These are phyloP conservation scores for Apodemus agrarius DNA, from an alignment of 2,797 vertebrate genomes.

Conservation along the genomic window DNA sequence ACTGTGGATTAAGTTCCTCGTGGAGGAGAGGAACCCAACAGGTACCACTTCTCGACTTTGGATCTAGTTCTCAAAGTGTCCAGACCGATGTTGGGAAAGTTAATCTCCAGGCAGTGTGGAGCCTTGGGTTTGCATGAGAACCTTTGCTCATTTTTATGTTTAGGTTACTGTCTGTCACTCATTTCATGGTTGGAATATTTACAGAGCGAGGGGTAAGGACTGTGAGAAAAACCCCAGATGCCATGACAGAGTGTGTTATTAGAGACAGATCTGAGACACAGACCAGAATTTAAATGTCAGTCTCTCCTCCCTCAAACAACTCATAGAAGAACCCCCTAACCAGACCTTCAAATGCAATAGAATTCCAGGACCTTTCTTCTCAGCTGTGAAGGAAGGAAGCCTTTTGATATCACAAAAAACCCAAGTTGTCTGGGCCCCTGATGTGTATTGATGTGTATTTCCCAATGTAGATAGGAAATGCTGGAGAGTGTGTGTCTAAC, in stretches of 20 bases:
- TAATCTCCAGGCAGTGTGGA: too few species aligned
- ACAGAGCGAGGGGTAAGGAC: neutral
- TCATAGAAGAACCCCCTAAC: neutral
- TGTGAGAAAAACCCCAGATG: neutral
- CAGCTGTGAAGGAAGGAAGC: neutral
- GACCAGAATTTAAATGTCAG: neutral
- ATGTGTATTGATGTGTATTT: neutral
- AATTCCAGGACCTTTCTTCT: neutral
- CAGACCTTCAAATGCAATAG: neutral
- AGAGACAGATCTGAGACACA: neutral
- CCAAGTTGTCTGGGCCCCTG: neutral
- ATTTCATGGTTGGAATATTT: neutral
- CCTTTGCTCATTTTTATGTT: neutral
- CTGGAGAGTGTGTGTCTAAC: neutral
- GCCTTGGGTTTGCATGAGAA: too few species aligned
- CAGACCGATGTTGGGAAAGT: neutral
- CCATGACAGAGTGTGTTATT: neutral
- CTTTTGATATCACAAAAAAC: neutral
- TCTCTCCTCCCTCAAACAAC: neutral
- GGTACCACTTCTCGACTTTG: neutral
- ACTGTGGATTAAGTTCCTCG: neutral
- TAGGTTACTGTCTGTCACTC: neutral
- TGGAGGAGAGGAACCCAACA: too few species aligned
- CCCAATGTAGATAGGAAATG: neutral
- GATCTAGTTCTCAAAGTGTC: neutral